Conservation (phyloP, 2,113 vertebrate species). For the Pollachius pollachius region DNA sequence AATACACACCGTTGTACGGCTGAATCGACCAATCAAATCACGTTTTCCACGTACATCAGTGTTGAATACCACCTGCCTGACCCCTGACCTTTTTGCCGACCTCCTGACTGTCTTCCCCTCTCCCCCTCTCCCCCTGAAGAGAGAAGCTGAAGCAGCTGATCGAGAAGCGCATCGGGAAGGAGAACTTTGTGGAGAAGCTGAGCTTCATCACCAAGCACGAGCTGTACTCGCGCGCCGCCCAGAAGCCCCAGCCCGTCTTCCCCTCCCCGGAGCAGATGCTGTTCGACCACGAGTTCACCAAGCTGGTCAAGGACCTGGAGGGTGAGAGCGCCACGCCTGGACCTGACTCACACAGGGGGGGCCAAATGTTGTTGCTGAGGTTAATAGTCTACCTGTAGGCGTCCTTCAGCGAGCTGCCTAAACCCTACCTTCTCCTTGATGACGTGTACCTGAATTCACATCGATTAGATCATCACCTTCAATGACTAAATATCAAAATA, state of each 20-base stretch:
- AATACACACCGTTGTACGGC: too few species aligned
- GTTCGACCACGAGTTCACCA: slow-evolving; percentile 98
- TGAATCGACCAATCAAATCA: too few species aligned
- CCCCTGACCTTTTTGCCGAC: not conserved
- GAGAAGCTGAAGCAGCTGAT: slow-evolving; percentile 98
- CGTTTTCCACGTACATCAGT: not conserved
- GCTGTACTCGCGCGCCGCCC: slow-evolving; percentile 91
- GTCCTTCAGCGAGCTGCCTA: not conserved
- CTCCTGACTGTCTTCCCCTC: too few species aligned
- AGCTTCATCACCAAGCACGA: slow-evolving; percentile 96
- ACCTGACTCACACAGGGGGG: not conserved
- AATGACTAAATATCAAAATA: too few species aligned
- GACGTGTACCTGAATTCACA: too few species aligned
- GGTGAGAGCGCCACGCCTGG: slow-evolving; percentile 70
- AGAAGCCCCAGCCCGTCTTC: slow-evolving; percentile 93
- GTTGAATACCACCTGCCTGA: not conserved
- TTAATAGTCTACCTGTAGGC: too few species aligned
- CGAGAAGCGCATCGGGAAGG: slow-evolving; percentile 96
- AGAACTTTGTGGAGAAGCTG: slow-evolving; percentile 96
- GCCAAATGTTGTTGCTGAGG: not conserved
- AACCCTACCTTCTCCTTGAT: not conserved
- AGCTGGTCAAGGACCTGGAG: slow-evolving; percentile 94
- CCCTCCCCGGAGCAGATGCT: slow-evolving; percentile 93
- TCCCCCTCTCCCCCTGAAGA: slow-evolving; percentile 59
- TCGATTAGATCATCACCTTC: too few species aligned